Evolutionary conservation across 2,113 vertebrate species (phyloP), one percentile per base, ranked within the genome.

Genomic region (Ornithorhynchus anatinus): DNA sequence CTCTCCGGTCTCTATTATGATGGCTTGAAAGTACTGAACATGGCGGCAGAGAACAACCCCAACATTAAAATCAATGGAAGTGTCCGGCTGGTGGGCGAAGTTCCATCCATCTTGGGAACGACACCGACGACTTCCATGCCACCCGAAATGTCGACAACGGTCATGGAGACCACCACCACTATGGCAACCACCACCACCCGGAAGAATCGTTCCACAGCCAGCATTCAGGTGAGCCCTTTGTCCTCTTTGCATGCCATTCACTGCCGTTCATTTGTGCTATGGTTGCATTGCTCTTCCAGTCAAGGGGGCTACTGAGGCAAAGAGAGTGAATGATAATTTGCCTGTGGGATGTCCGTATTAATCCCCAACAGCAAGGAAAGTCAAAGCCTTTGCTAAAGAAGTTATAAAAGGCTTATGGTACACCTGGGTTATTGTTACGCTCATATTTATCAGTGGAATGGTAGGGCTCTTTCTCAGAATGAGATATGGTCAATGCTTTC

Each of bases 1-100:
- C 96, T 99, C 65, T 98, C 97, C 38, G 97, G 97, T 68, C 96
- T 99, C 73, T 99, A 99, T 91, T 99, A 99, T 89, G 98, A 99
- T 40, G 97, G 97, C 74, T 94, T 99, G 44, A 99, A 99, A 86
- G 96, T 99, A 47, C 92, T 99, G 76, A 97, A 99, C 85, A 99
- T 99, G 97, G 97, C 97, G 0, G 97, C 96, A 0, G 97, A 99
- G 84, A 96, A 96, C 80, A 96, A 97, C 82, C 90, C 86, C 69
- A 99, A 99, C 88, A 96, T 99, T 86, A 96, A 94, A 88, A 96
- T 98, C 87, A 98, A 97, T 61, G 97, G 97, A 81, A 99, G 97
- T 13, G 97, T 99, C 59, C 92, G 96, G 15, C 94, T 99, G 11
- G 96, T 99, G 85, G 97, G 97, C 14, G 96, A 98, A 69, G 95